Conservation (phyloP, 2,113 vertebrate species). For the Nothocercus nigrocapillus region DNA sequence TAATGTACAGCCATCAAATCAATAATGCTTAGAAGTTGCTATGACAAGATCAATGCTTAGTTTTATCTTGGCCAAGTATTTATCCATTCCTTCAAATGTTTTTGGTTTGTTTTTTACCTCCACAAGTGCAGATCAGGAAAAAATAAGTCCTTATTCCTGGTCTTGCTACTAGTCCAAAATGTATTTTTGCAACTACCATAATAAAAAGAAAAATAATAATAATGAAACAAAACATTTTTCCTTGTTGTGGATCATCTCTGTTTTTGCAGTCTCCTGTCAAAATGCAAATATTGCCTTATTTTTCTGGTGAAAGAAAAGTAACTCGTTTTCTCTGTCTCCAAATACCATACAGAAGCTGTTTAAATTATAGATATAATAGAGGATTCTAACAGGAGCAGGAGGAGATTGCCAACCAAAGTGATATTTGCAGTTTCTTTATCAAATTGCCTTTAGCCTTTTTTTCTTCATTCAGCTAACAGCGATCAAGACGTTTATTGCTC, state of each 20-base stretch:
- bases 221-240: not conserved
- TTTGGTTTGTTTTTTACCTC: not conserved
- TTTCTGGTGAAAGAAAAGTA: not conserved
- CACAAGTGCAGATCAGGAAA: not conserved
- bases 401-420: not conserved
- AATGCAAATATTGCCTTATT: constrained; percentile 21
- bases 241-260: not conserved
- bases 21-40: constrained; percentile 31
- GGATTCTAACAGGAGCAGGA: not conserved
- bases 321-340: not conserved
- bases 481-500: not conserved
- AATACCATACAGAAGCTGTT: not conserved
- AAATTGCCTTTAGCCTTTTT: not conserved
- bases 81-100: not conserved
- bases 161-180: not conserved
- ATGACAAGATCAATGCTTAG: not conserved
- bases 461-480: not conserved
- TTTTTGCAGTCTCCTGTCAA: not conserved
- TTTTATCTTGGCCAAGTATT: not conserved
- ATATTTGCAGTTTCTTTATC: not conserved
- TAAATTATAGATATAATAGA: not conserved
- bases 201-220: not conserved
- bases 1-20: constrained; percentile 4
- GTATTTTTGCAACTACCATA: not conserved
- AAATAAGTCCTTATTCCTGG: not conserved